Percentiles rank a stretch among this genome's conserved stretches.
phyloP scores from a whole-genome alignment of 2,797 vertebrate genomes.

The Podargus strigoides region DNA sequence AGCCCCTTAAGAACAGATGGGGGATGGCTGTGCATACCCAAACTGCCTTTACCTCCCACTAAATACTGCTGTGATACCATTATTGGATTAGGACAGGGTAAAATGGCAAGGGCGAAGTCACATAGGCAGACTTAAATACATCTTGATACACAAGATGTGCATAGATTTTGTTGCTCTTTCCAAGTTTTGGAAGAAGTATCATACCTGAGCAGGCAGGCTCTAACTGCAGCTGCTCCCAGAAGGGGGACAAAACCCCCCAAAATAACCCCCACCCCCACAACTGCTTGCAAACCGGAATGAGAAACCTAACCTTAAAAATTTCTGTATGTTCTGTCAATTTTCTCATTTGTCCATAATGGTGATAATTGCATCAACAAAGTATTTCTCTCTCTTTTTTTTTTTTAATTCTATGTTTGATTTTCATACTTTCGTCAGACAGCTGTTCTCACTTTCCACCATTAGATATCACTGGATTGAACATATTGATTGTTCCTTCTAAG shows the following conservation, averaged over 20 bases:
- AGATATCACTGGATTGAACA: neutral
- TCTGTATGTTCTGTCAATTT: neutral
- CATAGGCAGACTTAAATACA: neutral
- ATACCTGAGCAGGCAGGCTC: neutral
- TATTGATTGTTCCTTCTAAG: constrained; percentile 26
- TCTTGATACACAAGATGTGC: neutral
- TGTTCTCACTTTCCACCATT: constrained; percentile 4
- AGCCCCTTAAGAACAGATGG: neutral
- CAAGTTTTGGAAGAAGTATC: neutral
- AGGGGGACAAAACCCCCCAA: too few relatives aligned
- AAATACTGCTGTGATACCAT: neutral
- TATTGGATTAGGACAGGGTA: neutral
- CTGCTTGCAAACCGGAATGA: neutral
- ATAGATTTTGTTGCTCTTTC: neutral
- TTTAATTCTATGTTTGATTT: neutral
- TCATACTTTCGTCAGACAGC: neutral
- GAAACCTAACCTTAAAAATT: neutral
- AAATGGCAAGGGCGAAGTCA: neutral
- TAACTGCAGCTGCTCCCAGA: neutral
- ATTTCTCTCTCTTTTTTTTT: neutral
- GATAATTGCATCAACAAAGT: neutral
- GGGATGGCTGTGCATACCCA: neutral
- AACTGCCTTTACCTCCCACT: neutral
- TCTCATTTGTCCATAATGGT: neutral
- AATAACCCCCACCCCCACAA: too few relatives aligned